Evolutionary conservation across 2,113 vertebrate species (phyloP), one percentile per base, ranked within the genome.

Genomic region (Gulo gulo): DNA sequence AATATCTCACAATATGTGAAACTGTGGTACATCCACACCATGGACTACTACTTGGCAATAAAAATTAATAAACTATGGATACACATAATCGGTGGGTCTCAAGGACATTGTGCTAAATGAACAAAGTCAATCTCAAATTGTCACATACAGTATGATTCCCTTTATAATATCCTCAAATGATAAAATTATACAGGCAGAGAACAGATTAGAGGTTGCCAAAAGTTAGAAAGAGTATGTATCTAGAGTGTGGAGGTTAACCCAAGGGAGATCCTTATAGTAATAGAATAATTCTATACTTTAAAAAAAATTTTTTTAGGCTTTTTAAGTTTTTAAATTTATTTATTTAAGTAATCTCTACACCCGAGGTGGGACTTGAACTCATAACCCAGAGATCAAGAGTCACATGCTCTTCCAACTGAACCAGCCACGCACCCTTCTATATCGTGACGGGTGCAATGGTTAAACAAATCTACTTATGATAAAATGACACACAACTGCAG

Each of bases 101-200:
- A 88, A 74, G 23, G 21, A 31, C 63, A 93, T 50, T 42, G 92
- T 47, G 36, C 8, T 74, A 21, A 73, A n/a, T 8, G 24, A 59
- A 52, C 94, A 97, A 90, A 79, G 61, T 7, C 47, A 88, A 45
- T 69, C 13, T 96, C 81, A 93, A 93, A 86, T 91, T 55, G 26
- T 95, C 55, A 81, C 42, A 79, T 50, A 87, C 1, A 34, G 1
- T 81, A 69, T 93, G 47, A 89, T 36, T 85, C 82, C 57, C 79
- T 47, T 79, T 80, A 59, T 47, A 90, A 94, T 26, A 65, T 31
- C 67, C 34, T 97, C 59, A 90, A 86, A 47, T 63, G 39, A 93
- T 39, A 94, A 94, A 79, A 91, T 78, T 20, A 95, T 21, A 87
- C 6, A 91, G 18, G n/a, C 59, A 34, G 14, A 86, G 83, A 91